Conservation (phyloP, 1,140 invertebrate species). For the Penaeus chinensis region DNA sequence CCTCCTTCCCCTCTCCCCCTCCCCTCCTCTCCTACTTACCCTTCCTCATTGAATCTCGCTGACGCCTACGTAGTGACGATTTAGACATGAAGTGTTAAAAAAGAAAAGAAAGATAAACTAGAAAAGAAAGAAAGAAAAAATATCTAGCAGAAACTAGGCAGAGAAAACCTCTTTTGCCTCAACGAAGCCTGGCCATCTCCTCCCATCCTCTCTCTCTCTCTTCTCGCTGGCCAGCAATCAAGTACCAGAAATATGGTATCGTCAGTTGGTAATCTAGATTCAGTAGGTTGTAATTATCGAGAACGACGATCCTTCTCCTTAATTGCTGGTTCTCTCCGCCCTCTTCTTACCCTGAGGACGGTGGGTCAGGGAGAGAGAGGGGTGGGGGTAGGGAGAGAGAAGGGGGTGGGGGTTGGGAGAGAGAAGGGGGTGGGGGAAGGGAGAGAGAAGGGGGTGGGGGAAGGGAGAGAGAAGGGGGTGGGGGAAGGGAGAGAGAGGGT, state of each 20-base stretch:
- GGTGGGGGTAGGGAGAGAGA: no score
- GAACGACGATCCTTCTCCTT: slow-evolving; percentile 29
- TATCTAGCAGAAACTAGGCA: no score
- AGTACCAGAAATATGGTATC: slow-evolving; percentile 24
- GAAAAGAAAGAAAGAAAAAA: no score
- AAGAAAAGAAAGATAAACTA: no score
- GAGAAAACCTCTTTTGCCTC: no score
- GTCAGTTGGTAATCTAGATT: slow-evolving; percentile 47
- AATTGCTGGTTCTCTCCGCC: background rate
- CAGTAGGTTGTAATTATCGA: slow-evolving; percentile 44
- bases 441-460: background rate
- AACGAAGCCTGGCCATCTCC: background rate
- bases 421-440: background rate
- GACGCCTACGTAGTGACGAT: no score
- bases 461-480: no score
- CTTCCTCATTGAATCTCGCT: no score
- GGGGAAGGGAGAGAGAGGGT: no score
- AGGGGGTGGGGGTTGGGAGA: background rate
- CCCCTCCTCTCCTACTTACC: background rate
- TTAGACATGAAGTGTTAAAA: no score
- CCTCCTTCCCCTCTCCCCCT: background rate
- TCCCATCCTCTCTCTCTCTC: background rate
- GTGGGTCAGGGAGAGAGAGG: no score
- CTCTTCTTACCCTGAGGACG: background rate
- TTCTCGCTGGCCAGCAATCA: background rate